A percentile compares a stretch with the other conserved stretches of the same genome.
These are phyloP conservation scores for Yponomeuta evonymella DNA, from an alignment of 2,888 invertebrate genomes.

Conservation along the genomic window DNA sequence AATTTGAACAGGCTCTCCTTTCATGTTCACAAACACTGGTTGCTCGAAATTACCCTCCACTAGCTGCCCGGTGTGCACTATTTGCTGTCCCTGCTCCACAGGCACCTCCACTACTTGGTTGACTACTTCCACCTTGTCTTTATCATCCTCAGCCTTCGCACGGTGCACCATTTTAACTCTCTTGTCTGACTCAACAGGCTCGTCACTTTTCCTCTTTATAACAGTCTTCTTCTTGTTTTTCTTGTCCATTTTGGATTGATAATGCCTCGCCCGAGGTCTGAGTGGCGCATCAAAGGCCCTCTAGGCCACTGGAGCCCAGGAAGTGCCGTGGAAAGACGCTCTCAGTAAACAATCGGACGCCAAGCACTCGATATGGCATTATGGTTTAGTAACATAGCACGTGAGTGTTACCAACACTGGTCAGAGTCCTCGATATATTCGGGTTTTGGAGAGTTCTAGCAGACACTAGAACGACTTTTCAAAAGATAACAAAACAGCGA, in stretches of 20 bases:
- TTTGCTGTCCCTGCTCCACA: slow-evolving; percentile 65
- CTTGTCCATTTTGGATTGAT: slow-evolving; percentile 66
- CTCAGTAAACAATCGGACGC: slow-evolving; percentile 29
- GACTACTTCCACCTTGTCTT: slow-evolving; percentile 62
- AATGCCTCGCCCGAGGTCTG: background rate
- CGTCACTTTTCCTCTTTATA: slow-evolving; percentile 68
- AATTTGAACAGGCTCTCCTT: slow-evolving; percentile 67
- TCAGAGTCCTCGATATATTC: background rate
- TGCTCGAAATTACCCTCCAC: slow-evolving; percentile 70
- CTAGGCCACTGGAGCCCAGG: slow-evolving; percentile 26
- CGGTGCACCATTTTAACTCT: slow-evolving; percentile 61
- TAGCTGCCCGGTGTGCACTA: slow-evolving; percentile 65
- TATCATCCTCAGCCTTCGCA: slow-evolving; percentile 48
- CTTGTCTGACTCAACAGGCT: slow-evolving; percentile 55
- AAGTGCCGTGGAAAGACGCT: slow-evolving; percentile 24
- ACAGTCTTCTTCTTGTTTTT: slow-evolving; percentile 71
- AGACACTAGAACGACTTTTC: background rate
- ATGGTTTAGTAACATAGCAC: slow-evolving; percentile 23
- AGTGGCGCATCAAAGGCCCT: slow-evolving; percentile 29
- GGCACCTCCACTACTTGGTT: slow-evolving; percentile 68
- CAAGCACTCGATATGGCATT: slow-evolving; percentile 49
- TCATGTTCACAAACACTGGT: slow-evolving; percentile 71
- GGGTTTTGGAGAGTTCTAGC: background rate
- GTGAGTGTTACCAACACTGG: background rate
- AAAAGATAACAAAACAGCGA: slow-evolving; percentile 23